Conservation (phyloP, 2,113 vertebrate genomes). For the human (Homo sapiens) region DNA sequence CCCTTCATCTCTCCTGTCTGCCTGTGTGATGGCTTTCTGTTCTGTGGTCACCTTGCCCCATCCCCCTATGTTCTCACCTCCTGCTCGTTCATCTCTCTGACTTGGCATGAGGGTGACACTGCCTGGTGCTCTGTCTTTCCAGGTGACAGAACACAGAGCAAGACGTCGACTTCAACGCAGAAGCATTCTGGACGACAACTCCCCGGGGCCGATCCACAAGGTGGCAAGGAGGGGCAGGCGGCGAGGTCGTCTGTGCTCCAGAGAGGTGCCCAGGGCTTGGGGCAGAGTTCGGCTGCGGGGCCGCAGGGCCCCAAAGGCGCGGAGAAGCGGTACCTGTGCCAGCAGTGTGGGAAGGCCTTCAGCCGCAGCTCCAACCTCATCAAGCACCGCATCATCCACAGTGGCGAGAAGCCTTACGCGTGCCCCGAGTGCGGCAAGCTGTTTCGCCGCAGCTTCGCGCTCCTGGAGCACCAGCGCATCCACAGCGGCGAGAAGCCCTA, state of each 20-base stretch:
- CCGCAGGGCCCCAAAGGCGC: background rate
- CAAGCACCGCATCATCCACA: constrained; percentile 61
- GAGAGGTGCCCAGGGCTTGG: background rate
- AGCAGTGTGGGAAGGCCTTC: constrained; percentile 61
- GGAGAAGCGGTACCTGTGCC: constrained; percentile 50
- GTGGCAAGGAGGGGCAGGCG: background rate
- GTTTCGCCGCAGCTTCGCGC: constrained; percentile 50
- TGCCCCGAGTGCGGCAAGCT: constrained; percentile 54
- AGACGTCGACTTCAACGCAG: background rate
- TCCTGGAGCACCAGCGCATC: constrained; percentile 56
- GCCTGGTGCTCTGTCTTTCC: background rate
- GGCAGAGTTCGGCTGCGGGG: background rate
- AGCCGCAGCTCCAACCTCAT: constrained; percentile 58
- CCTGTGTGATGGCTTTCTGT: background rate
- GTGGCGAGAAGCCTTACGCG: constrained; percentile 23
- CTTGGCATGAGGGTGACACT: background rate
- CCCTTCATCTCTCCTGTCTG: background rate
- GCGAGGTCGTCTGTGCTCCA: background rate
- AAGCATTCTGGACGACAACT: background rate
- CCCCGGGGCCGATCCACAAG: background rate
- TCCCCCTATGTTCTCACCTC: background rate
- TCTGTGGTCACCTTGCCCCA: background rate
- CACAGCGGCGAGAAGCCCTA: constrained; percentile 72
- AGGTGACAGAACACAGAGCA: constrained; percentile 8
- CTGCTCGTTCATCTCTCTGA: background rate